Base-by-base conservation (phyloP, 1,140 invertebrate species). In the Leptestheria dahalacensis region DNA sequence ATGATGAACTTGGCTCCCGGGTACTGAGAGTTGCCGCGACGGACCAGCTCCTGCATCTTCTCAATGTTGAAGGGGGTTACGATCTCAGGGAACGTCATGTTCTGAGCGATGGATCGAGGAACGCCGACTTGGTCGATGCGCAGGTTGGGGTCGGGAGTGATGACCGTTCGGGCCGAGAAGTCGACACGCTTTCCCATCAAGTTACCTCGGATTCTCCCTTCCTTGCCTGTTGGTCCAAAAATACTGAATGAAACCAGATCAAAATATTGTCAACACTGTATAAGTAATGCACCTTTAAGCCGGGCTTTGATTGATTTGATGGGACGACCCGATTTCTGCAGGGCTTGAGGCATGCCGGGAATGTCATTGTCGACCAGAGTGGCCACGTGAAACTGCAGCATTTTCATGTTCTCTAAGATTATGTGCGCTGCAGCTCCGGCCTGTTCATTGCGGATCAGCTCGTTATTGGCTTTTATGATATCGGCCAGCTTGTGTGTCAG, bases 101-200 rank as follows among this genome's bases (percentile, higher is more conserved):
- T 99, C 70, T 98, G 95, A 6, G 97, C 97, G 68, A 99, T 98
- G 28, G 91, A 93, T 58, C 93, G 77, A 0, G 97, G 97, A 0
- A 99, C 93, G 51, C 97, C 97, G 47, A 99, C 94, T 78, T 97
- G 95, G 74, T 99, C 92, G 68, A 99, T 97, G 61, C 91, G 79
- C 33, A 99, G 75, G 76, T 99, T 99, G 0, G 97, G 97, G 82
- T 99, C 97, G 0, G 96, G 95, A 9, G 95, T 99, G 68, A 99
- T 99, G 63, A 99, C 97, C 68, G 96, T 99, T 73, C 97, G 83
- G 4, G 94, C 97, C 0, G 95, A 98, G 68, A 99, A 99, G 68
- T 99, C 96, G 0, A 99, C 97, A 77, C 97, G 91, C 72, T 99
- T 99, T 60, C 97, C 97, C 95, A 99, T 99, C 64, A 99, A 79